Conservation (phyloP, 2,113 vertebrate genomes). For the Pterocles orientalis region DNA sequence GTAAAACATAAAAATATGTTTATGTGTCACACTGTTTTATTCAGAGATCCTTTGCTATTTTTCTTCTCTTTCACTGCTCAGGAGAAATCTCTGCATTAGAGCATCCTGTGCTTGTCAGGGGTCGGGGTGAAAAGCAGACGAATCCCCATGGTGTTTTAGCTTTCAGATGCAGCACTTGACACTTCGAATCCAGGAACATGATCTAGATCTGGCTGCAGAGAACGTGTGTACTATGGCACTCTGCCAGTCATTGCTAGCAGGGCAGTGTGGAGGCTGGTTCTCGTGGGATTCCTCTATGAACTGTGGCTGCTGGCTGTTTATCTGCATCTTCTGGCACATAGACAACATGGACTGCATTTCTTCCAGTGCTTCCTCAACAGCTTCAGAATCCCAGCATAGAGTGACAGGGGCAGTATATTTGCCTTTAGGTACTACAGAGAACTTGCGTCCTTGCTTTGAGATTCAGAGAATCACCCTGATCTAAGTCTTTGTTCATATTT, state of each 20-base stretch:
- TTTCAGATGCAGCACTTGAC: not conserved
- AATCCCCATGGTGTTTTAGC: not conserved
- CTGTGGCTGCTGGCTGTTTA: not conserved
- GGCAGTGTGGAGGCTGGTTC: not conserved
- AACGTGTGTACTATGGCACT: not conserved
- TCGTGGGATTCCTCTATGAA: not conserved
- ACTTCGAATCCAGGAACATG: not conserved
- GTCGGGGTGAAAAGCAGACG: not conserved
- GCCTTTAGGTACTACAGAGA: not conserved
- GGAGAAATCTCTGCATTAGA: not conserved
- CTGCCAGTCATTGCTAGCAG: not conserved
- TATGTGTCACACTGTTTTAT: not conserved
- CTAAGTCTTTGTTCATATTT: not conserved
- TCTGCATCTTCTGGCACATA: not conserved
- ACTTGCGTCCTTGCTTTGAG: not conserved
- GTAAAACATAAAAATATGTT: not conserved
- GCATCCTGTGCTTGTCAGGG: not conserved
- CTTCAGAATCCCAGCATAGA: not conserved
- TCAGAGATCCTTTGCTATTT: not conserved
- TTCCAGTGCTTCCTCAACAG: not conserved
- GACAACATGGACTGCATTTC: not conserved
- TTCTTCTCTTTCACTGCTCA: not conserved
- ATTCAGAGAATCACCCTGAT: not conserved
- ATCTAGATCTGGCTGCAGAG: not conserved
- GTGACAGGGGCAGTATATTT: not conserved